A percentile compares a stretch with the other conserved stretches of the same genome.
Evolutionary conservation across 2,113 vertebrate species (phyloP).

Genomic region (Sylvilagus bachmani): DNA sequence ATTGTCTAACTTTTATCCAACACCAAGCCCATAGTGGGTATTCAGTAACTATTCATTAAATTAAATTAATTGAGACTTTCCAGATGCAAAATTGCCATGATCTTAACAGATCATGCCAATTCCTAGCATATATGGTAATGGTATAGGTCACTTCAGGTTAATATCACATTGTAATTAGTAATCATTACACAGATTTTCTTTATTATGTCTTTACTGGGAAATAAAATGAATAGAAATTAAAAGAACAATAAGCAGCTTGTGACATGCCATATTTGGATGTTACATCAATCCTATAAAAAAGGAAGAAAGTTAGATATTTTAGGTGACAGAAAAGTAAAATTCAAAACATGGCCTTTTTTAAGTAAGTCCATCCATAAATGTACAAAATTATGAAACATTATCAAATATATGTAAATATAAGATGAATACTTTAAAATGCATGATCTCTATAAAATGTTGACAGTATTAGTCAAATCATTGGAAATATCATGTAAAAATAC

Average conservation of each 20-base stretch:
- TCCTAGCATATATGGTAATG: neutral
- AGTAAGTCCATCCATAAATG: neutral
- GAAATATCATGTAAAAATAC: conserved; percentile 51
- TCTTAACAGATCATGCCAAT: neutral
- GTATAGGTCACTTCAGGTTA: conserved; percentile 17
- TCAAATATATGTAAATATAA: conserved; percentile 44
- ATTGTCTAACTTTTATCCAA: conserved; percentile 11
- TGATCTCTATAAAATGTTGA: conserved; percentile 35
- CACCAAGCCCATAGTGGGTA: neutral
- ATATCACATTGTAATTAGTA: neutral
- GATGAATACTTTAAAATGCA: conserved; percentile 5
- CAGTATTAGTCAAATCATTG: conserved; percentile 53
- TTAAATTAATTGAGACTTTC: conserved; percentile 35
- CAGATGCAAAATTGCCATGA: neutral
- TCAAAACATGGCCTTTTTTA: neutral
- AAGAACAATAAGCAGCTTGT: neutral
- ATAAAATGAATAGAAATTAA: neutral
- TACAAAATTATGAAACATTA: conserved; percentile 47
- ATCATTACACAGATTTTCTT: neutral
- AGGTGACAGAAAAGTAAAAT: neutral
- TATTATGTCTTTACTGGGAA: conserved; percentile 12
- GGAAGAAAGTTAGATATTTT: neutral
- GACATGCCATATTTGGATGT: neutral
- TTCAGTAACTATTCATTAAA: conserved; percentile 41
- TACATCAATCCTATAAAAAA: neutral